Percentiles rank a stretch among this genome's conserved stretches.
These are phyloP conservation scores for Eubasilissa regina DNA, from an alignment of 1,140 invertebrate species.

Conservation along the genomic window DNA sequence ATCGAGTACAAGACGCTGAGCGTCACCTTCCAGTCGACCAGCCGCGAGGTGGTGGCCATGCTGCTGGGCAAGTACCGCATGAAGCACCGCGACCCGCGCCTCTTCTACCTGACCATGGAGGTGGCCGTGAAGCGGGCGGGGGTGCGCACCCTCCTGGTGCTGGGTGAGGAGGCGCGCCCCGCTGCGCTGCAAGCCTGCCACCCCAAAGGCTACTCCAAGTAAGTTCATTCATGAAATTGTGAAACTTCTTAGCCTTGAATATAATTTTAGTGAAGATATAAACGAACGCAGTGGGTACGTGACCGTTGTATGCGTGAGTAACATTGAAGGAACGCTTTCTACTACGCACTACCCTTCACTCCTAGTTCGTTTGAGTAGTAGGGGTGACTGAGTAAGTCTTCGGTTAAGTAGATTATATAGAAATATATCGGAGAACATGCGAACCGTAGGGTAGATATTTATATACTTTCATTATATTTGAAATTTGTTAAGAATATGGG, in stretches of 20 bases:
- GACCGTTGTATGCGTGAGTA: no score
- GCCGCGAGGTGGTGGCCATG: constrained; percentile 87
- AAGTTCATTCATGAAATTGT: constrained; percentile 62
- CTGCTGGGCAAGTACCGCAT: constrained; percentile 92
- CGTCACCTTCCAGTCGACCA: constrained; percentile 88
- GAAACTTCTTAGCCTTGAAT: background rate
- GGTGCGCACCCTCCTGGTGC: constrained; percentile 84
- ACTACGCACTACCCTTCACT: no score
- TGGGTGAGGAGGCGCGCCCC: constrained; percentile 91
- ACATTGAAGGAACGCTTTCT: no score
- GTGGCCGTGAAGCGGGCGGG: constrained; percentile 87
- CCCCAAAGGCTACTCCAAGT: constrained; percentile 92
- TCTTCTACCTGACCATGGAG: constrained; percentile 96
- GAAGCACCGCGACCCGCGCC: constrained; percentile 90
- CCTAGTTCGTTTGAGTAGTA: no score
- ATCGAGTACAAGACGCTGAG: constrained; percentile 95
- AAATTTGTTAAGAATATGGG: no score
- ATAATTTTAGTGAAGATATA: no score
- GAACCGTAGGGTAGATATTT: no score
- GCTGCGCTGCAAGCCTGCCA: constrained; percentile 92
- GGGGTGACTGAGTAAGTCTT: no score
- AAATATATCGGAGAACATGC: no score
- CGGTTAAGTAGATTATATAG: no score
- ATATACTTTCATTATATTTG: no score
- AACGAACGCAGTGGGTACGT: no score